Conservation (phyloP, 2,797 vertebrate species). For the Microchirus variegatus region DNA sequence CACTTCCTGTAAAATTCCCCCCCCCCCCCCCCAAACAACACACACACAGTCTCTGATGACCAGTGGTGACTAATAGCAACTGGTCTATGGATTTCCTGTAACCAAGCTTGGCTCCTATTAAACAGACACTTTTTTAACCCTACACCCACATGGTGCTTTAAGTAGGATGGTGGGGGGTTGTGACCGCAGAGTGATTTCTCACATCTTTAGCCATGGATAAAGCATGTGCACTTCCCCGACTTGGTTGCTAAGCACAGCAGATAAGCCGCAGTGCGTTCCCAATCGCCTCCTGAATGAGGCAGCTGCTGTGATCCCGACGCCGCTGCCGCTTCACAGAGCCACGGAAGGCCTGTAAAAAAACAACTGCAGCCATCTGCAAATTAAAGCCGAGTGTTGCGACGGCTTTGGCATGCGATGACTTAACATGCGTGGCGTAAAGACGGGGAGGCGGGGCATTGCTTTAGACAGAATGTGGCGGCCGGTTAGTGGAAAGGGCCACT, state of each 20-base stretch:
- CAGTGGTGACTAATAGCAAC: slow-evolving; percentile 65
- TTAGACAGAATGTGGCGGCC: neutral
- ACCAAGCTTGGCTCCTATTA: slow-evolving; percentile 23
- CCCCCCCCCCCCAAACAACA: slow-evolving; percentile 1
- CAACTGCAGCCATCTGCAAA: slow-evolving; percentile 28
- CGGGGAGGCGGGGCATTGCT: neutral
- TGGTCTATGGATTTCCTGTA: slow-evolving; percentile 49
- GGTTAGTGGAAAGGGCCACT: slow-evolving; percentile 13
- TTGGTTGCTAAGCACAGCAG: slow-evolving; percentile 26
- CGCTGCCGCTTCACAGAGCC: slow-evolving; percentile 35
- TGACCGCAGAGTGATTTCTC: slow-evolving; percentile 31
- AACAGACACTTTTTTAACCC: slow-evolving; percentile 7
- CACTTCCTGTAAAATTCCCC: slow-evolving; percentile 57
- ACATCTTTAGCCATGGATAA: slow-evolving; percentile 37
- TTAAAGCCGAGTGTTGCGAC: slow-evolving; percentile 42
- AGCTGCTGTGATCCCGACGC: slow-evolving; percentile 54
- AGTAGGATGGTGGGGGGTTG: neutral
- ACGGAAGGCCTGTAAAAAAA: slow-evolving; percentile 55
- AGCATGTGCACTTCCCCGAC: slow-evolving; percentile 45
- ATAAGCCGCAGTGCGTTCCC: slow-evolving; percentile 19
- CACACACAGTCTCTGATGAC: slow-evolving; percentile 36
- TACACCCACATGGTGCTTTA: slow-evolving; percentile 1
- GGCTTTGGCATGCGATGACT: slow-evolving; percentile 43
- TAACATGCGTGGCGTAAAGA: slow-evolving; percentile 39
- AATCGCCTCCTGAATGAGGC: slow-evolving; percentile 41